Percentiles rank a stretch among this genome's conserved stretches.
Conservation (phyloP, 2,113 vertebrate species). For the Heloderma charlesbogerti region DNA sequence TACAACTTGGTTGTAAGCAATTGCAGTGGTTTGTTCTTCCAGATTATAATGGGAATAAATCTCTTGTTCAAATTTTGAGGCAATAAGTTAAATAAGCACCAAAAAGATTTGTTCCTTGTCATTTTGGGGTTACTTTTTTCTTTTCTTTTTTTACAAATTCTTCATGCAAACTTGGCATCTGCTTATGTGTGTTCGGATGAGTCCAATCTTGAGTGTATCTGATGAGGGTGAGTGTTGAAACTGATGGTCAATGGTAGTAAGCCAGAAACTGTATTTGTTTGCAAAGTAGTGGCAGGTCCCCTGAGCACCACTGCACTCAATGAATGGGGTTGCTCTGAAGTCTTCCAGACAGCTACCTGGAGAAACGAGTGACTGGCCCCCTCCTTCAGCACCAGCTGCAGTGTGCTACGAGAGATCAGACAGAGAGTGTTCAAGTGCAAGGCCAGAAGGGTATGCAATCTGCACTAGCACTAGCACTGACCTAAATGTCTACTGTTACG, state of each 20-base stretch:
- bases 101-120: constrained; percentile 62
- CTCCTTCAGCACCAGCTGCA: constrained; percentile 92
- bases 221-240: constrained; percentile 85
- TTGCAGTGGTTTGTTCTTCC: constrained; percentile 42
- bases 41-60: constrained; percentile 31
- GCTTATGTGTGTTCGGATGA: constrained; percentile 93
- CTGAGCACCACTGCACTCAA: constrained; percentile 94
- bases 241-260: constrained; percentile 85
- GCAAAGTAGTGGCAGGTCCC: constrained; percentile 97
- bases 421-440: not conserved
- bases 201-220: constrained; percentile 94
- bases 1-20: constrained; percentile 14
- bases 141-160: constrained; percentile 85
- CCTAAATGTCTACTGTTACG: not conserved
- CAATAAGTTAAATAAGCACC: constrained; percentile 97
- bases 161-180: constrained; percentile 99
- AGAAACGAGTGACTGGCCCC: constrained; percentile 94
- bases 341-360: constrained; percentile 98
- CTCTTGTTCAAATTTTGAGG: constrained; percentile 80
- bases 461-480: not conserved
- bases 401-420: constrained; percentile 86
- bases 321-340: constrained; percentile 95
- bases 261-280: constrained; percentile 98
- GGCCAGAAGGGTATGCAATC: too few species aligned
- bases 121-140: constrained; percentile 18